Conservation (phyloP, 2,113 vertebrate species). For the Pygathrix nemaeus region DNA sequence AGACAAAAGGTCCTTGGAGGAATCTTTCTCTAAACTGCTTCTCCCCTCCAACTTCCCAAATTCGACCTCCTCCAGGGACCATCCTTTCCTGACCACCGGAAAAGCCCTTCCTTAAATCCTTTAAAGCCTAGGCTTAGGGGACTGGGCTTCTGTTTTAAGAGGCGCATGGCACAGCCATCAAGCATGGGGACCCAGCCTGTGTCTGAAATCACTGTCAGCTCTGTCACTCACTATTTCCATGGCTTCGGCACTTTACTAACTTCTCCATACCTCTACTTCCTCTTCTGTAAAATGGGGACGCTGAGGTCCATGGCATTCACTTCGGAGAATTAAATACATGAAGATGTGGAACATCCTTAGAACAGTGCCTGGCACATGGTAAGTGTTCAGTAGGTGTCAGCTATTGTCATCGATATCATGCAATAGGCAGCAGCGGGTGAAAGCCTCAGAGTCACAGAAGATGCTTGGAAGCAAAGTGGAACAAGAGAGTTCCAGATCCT, state of each 20-base stretch:
- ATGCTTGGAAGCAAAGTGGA: background rate
- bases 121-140: background rate
- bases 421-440: accelerated
- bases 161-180: background rate
- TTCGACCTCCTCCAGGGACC: accelerated
- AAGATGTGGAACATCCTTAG: background rate
- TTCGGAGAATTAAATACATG: background rate
- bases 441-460: background rate
- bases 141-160: background rate
- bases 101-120: background rate
- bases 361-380: accelerated
- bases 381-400: accelerated
- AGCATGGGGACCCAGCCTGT: accelerated
- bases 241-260: background rate
- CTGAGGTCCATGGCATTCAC: accelerated
- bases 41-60: background rate
- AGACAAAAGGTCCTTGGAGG: too few species aligned
- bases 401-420: accelerated
- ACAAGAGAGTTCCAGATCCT: accelerated
- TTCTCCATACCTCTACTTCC: background rate
- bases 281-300: background rate
- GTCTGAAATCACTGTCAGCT: background rate
- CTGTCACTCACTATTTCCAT: background rate
- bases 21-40: background rate
- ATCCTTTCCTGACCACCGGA: background rate